These are phyloP conservation scores for Drosophila neocordata DNA, from an alignment of 1,140 invertebrate species.

Conservation along the genomic window DNA sequence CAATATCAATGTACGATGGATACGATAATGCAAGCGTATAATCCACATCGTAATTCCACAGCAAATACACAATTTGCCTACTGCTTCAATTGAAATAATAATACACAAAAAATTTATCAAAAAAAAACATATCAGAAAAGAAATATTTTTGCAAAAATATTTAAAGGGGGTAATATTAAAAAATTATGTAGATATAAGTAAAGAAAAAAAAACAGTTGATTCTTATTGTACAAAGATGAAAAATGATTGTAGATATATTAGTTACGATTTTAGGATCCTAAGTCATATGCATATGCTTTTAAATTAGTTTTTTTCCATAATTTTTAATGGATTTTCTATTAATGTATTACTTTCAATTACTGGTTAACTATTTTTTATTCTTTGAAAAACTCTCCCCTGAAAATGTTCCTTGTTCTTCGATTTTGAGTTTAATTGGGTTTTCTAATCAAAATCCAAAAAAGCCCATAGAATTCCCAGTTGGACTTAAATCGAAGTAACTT, in stretches of 20 bases:
- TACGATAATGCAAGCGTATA: constrained; percentile 82
- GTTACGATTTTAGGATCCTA: constrained; percentile 44
- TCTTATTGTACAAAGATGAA: constrained; percentile 75
- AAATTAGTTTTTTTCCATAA: constrained; percentile 28
- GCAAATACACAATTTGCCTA: constrained; percentile 72
- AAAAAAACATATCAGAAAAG: neutral
- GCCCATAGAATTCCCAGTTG: constrained; percentile 47
- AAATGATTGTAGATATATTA: constrained; percentile 67
- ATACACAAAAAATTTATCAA: neutral
- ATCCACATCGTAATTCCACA: constrained; percentile 71
- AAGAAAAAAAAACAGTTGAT: constrained; percentile 41
- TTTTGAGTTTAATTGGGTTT: constrained; percentile 42
- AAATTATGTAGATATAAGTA: constrained; percentile 39
- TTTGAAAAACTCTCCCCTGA: constrained; percentile 34
- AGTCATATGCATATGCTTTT: constrained; percentile 40
- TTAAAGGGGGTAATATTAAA: constrained; percentile 20
- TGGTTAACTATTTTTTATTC: neutral
- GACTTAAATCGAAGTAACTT: constrained; percentile 25
- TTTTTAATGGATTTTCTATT: constrained; percentile 42
- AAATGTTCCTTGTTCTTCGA: constrained; percentile 36
- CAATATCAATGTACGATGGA: constrained; percentile 80
- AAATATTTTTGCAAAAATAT: constrained; percentile 27
- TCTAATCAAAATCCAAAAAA: constrained; percentile 29
- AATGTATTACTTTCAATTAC: neutral
- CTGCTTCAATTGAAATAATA: constrained; percentile 60